phyloP scores from a whole-genome alignment of 2,797 vertebrate genomes.

The Aphelocoma californica region DNA sequence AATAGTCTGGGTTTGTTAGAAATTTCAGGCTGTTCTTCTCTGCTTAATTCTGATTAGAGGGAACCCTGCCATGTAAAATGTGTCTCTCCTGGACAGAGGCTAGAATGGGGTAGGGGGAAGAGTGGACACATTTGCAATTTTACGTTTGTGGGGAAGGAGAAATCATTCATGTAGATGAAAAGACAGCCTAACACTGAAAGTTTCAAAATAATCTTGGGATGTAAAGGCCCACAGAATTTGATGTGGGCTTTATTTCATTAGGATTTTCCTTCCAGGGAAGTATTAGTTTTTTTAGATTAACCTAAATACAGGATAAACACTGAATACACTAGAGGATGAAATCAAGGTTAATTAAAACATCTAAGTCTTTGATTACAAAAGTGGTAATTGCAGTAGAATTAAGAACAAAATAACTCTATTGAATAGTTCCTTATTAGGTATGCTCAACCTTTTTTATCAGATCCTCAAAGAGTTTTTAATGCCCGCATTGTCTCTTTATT shows the following conservation, averaged over 20 bases:
- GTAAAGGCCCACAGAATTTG: background rate
- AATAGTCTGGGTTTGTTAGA: background rate
- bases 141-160: background rate
- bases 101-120: background rate
- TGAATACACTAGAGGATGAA: background rate
- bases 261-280: background rate
- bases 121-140: background rate
- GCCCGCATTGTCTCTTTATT: background rate
- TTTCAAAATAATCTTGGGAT: background rate
- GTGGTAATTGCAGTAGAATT: background rate
- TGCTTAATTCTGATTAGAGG: background rate
- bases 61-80: fast-evolving
- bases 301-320: background rate
- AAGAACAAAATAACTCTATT: background rate
- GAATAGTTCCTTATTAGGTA: background rate
- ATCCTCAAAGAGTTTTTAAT: background rate
- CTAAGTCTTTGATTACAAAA: background rate
- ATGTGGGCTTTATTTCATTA: background rate
- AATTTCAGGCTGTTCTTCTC: background rate
- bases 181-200: background rate
- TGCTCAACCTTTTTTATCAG: background rate
- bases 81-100: background rate
- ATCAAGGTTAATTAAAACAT: conserved; percentile 24
- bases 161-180: background rate
- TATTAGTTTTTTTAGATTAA: background rate